These are phyloP conservation scores for Periophthalmus modestus DNA, from an alignment of 2,113 vertebrate genomes.

Conservation along the genomic window DNA sequence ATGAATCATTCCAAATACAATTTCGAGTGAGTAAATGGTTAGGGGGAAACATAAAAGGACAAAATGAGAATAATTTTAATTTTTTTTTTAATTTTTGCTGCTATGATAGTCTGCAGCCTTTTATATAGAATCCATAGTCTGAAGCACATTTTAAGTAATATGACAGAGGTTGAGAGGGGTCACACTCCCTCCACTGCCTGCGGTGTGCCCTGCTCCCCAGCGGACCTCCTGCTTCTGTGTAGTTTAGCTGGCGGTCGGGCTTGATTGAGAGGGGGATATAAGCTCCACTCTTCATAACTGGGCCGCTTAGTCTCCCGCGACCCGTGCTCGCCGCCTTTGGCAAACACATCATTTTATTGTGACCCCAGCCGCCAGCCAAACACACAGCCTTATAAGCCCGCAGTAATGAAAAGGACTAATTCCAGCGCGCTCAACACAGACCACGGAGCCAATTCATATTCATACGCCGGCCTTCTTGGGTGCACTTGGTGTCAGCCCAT, in stretches of 20 bases:
- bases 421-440: slow-evolving; percentile 62
- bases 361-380: slow-evolving; percentile 71
- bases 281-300: slow-evolving; percentile 73
- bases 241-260: slow-evolving; percentile 54
- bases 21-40: too few relatives aligned
- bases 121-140: slow-evolving; percentile 8
- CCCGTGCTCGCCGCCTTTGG: slow-evolving; percentile 68
- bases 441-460: slow-evolving; percentile 58
- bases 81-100: not conserved
- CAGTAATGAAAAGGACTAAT: slow-evolving; percentile 78
- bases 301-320: slow-evolving; percentile 75
- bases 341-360: slow-evolving; percentile 76
- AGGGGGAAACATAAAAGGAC: too few relatives aligned
- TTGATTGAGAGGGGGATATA: slow-evolving; percentile 71
- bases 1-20: too few relatives aligned
- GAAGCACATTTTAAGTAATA: slow-evolving; percentile 37
- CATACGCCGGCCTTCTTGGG: slow-evolving; percentile 46
- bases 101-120: slow-evolving; percentile 1
- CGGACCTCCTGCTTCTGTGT: slow-evolving; percentile 37
- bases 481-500: slow-evolving; percentile 52
- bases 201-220: slow-evolving; percentile 39
- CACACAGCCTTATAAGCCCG: slow-evolving; percentile 64
- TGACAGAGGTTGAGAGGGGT: slow-evolving; percentile 29
- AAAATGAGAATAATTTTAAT: not conserved
- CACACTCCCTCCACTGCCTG: slow-evolving; percentile 32